A percentile compares a stretch with the other conserved stretches of the same genome.
phyloP scores from a whole-genome alignment of 2,797 vertebrate species.

The Propithecus deckenii region DNA sequence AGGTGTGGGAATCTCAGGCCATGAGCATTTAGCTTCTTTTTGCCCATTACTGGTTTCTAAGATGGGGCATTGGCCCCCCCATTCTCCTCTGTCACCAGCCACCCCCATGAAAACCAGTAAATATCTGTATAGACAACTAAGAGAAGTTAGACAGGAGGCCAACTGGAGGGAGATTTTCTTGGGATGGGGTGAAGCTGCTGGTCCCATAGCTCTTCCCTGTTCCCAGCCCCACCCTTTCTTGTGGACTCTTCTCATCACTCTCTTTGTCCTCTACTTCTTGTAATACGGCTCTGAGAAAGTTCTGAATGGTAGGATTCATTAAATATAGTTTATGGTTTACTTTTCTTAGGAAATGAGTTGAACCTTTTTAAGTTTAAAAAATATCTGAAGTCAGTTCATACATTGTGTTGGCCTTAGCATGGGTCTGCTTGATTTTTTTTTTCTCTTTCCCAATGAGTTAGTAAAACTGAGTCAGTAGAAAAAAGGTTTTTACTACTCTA shows the following conservation, averaged over 20 bases:
- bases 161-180: background rate
- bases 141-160: background rate
- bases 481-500: background rate
- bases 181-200: background rate
- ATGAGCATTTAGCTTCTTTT: background rate
- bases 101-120: background rate
- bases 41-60: background rate
- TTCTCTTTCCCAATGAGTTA: background rate
- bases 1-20: background rate
- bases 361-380: slow-evolving; percentile 11
- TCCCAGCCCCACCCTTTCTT: background rate
- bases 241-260: fast-evolving
- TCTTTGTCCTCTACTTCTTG: background rate
- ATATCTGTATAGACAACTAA: background rate
- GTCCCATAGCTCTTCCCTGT: background rate
- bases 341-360: background rate
- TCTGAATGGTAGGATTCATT: background rate
- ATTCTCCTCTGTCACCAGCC: background rate
- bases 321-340: background rate
- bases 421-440: background rate
- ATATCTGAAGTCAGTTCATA: background rate
- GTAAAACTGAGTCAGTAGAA: background rate
- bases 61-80: background rate
- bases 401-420: background rate
- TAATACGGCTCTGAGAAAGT: background rate